Evolutionary conservation across 1,140 invertebrate genomes (phyloP), one percentile per base, ranked within the genome.

Genomic region (Heliconius melpomene): DNA sequence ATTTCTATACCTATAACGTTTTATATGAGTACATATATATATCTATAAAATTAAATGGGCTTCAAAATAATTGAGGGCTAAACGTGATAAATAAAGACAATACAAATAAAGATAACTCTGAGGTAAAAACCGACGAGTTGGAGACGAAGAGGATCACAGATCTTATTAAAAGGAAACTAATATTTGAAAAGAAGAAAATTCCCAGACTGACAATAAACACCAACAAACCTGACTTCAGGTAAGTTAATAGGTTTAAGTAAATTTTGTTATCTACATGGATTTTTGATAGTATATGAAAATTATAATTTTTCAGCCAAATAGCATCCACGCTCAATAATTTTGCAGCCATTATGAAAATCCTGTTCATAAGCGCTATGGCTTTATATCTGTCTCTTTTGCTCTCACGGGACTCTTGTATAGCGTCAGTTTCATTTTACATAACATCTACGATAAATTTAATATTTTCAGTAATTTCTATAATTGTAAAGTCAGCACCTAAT

Each of bases 1-100:
- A 91, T 90, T 92, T 92, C 88, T 90, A 90, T 91, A 93, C 89
- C 89, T 94, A 86, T 91, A 92, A 93, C 86, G 85, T 91, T 93
- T 94, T 93, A 92, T 91, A 92, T 91, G 87, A 90, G 86, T 91
- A 92, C 70, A 72, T 77, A 77, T 77, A 77, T 87, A 89, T 91
- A 90, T 91, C 89, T 87, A 82, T 91, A 90, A 88, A 92, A 89
- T 90, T 87, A 75, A 87, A 94, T 86, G 93, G 92, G 91, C 92
- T 92, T 89, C 88, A 88, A 84, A 86, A 87, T 87, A 85, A 83
- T 66, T 66, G 60, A 66, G 60, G 60, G 89, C 83, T 89, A 90
- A 86, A 89, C 84, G 86, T 82, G 88, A 87, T 87, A 89, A 88
- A 85, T 80, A 78, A 80, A 86, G 88, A 93, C 85, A 92, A 91